Percentiles rank a stretch among this genome's conserved stretches.
Evolutionary conservation across 2,797 vertebrate species (phyloP).

Genomic region (Capromys pilorides): DNA sequence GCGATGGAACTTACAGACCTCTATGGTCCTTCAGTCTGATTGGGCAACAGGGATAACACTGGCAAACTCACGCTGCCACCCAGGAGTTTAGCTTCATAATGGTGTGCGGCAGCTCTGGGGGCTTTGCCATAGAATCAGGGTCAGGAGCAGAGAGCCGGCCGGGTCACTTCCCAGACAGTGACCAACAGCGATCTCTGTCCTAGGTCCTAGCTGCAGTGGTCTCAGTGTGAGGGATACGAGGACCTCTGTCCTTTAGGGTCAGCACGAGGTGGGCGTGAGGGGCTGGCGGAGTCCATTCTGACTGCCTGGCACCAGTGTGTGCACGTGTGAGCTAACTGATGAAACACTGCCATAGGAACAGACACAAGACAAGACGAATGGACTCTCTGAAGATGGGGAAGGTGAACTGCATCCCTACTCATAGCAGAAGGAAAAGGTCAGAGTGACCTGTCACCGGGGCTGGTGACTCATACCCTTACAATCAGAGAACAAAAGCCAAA

Average conservation of each 20-base stretch:
- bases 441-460: neutral
- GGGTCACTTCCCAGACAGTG: neutral
- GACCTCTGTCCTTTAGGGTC: neutral
- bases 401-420: neutral
- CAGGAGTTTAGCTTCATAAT: neutral
- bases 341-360: neutral
- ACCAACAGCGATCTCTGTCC: neutral
- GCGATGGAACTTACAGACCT: neutral
- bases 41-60: neutral
- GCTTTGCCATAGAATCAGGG: neutral
- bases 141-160: neutral
- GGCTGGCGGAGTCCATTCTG: neutral
- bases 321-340: neutral
- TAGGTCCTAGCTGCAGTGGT: neutral
- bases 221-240: neutral
- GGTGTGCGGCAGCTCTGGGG: neutral
- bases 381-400: neutral
- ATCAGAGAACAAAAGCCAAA: neutral
- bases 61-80: neutral
- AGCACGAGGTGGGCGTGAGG: neutral
- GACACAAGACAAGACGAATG: neutral
- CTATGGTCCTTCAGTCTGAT: neutral
- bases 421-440: neutral
- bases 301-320: neutral
- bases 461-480: neutral